Evolutionary conservation across 2,797 vertebrate genomes (phyloP).

Genomic region (Acropternis orthonyx): DNA sequence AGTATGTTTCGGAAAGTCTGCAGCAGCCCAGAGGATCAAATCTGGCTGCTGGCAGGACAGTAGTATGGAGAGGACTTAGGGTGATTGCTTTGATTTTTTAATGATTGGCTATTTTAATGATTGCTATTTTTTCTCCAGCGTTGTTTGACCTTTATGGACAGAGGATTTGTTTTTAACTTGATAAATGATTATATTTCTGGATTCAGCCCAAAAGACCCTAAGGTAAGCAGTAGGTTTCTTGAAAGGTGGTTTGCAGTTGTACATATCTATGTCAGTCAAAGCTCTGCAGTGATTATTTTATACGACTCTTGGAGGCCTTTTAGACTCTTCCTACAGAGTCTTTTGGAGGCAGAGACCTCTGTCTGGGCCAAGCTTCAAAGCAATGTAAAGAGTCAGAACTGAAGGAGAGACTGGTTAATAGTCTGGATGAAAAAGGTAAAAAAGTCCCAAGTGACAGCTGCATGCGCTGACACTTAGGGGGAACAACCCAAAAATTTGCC

Average conservation of each 20-base stretch:
- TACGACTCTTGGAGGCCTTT: not conserved
- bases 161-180: conserved; percentile 91
- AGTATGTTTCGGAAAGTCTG: not conserved
- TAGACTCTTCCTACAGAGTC: not conserved
- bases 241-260: not conserved
- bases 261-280: accelerated
- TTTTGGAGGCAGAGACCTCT: not conserved
- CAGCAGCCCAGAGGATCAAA: not conserved
- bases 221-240: conserved; percentile 78
- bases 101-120: not conserved
- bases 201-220: conserved; percentile 92
- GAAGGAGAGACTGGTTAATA: not conserved
- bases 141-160: conserved; percentile 95
- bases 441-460: not conserved
- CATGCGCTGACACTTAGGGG: not conserved
- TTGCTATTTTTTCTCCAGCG: conserved; percentile 77
- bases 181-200: conserved; percentile 96
- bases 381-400: not conserved
- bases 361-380: not conserved
- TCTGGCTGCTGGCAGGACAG: not conserved
- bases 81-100: not conserved
- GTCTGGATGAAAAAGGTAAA: not conserved
- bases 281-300: not conserved
- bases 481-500: not conserved
- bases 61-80: not conserved